Evolutionary conservation across 2,888 invertebrate genomes (phyloP), one percentile per base, ranked within the genome.

Genomic region (Lasioglossum lativentre): DNA sequence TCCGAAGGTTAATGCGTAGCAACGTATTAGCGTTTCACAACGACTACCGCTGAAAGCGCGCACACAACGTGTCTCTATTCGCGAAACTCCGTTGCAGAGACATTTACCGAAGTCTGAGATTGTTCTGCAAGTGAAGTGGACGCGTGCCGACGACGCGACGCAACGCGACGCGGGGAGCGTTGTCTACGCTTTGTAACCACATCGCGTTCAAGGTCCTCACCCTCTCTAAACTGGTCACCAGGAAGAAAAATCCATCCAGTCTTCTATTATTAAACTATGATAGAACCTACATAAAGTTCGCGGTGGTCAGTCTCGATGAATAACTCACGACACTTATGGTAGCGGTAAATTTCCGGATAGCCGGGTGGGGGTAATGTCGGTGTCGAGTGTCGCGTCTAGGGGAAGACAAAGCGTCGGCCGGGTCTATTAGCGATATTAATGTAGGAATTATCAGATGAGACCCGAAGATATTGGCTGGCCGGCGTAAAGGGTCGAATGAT

Each of bases 401-500:
- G 47, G 52, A 80, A 85, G 87, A 85, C 82, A 85, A 87, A 88
- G 82, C 80, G 63, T 47, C 75, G 83, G 73, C 80, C 70, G 52
- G 76, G 75, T 82, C 87, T 86, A 87, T 88, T 85, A 89, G 87
- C 84, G 83, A 86, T 87, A 90, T 90, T 91, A 88, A 90, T 88
- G 91, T 88, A 76, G 83, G 83, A 90, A 89, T 91, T 91, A 90
- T 90, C 86, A 91, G 89, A 87, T 86, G 86, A 88, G 82, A 83
- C 77, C 84, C 63, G 73, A 78, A 83, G 88, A 90, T 83, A 82
- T 90, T 80, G 84, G 85, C 71, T 52, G 74, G 34, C 19, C 74
- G 73, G 79, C 56, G 86, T 80, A 85, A 82, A 70, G 88, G 90
- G 78, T 73, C 80, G 78, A 76, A 87, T 90, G 91, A 90, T 90